A percentile compares a stretch with the other conserved stretches of the same genome.
Evolutionary conservation across 1,140 invertebrate genomes (phyloP).

Genomic region (Holotrichia oblita): DNA sequence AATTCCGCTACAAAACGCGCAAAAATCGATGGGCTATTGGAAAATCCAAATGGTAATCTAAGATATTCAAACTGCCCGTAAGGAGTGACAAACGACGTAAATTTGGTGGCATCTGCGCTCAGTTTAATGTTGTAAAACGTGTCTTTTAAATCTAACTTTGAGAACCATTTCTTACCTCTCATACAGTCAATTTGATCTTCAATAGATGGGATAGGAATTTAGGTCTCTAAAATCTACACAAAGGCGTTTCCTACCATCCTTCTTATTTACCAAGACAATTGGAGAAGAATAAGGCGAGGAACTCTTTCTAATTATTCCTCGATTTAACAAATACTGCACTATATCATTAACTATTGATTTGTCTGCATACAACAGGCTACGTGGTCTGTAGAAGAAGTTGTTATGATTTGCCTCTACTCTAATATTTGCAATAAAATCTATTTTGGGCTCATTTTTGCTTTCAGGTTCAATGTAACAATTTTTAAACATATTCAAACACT

Average conservation of each 20-base stretch:
- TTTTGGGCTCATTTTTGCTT: too few relatives aligned
- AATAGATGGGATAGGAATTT: conserved; percentile 28
- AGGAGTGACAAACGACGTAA: conserved; percentile 51
- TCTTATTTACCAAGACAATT: conserved; percentile 62
- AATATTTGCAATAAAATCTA: neutral
- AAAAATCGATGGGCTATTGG: conserved; percentile 60
- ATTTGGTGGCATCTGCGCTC: neutral
- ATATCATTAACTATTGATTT: conserved; percentile 51
- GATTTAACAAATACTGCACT: conserved; percentile 53
- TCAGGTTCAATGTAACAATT: too few relatives aligned
- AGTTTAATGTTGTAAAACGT: neutral
- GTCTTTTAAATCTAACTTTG: conserved; percentile 15
- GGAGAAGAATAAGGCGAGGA: conserved; percentile 60
- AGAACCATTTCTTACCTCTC: neutral
- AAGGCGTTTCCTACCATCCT: conserved; percentile 54
- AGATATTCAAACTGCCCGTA: conserved; percentile 61
- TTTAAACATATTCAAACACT: neutral
- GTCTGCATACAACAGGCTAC: conserved; percentile 52
- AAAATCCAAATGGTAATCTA: conserved; percentile 62
- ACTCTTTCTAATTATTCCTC: conserved; percentile 52
- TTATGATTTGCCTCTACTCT: neutral
- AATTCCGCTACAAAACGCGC: neutral
- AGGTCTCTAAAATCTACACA: neutral
- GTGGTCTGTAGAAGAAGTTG: conserved; percentile 51
- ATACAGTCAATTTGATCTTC: conserved; percentile 33